Percentiles rank a stretch among this genome's conserved stretches.
Conservation (phyloP, 2,888 invertebrate species). For the Rhagium mordax region DNA sequence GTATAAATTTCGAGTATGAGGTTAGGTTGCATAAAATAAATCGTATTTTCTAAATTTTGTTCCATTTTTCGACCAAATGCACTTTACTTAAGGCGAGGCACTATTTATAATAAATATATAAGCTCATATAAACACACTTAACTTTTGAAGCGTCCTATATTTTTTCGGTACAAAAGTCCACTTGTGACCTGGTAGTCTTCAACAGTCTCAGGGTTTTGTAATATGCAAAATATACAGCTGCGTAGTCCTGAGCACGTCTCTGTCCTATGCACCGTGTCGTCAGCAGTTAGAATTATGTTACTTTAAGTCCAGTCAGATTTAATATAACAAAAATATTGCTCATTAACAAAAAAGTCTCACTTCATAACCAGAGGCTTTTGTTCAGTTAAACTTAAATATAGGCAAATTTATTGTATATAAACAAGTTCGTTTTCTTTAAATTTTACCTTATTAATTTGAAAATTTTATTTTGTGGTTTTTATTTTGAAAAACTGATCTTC, state of each 20-base stretch:
- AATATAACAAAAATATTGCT: background rate
- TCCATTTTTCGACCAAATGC: constrained; percentile 50
- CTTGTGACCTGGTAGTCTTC: constrained; percentile 67
- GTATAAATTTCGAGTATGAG: constrained; percentile 10
- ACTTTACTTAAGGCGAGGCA: constrained; percentile 74
- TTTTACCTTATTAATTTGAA: too few species aligned
- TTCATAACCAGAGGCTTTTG: background rate
- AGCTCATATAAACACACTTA: constrained; percentile 78
- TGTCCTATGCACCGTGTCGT: background rate
- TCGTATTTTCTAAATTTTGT: background rate
- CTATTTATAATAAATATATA: constrained; percentile 69
- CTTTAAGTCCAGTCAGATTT: constrained; percentile 22
- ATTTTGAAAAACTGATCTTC: too few species aligned
- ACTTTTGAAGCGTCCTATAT: constrained; percentile 50
- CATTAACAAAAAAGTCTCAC: background rate
- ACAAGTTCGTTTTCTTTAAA: too few species aligned
- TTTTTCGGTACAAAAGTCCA: constrained; percentile 34
- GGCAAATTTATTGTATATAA: background rate
- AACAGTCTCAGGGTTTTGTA: constrained; percentile 73
- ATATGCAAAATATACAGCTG: constrained; percentile 60
- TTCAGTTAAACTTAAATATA: background rate
- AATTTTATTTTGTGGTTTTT: too few species aligned
- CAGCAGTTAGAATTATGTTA: background rate
- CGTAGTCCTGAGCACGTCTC: background rate
- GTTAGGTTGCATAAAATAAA: constrained; percentile 11